phyloP scores from a whole-genome alignment of 2,888 invertebrate genomes.

The Galerucella pusilla region DNA sequence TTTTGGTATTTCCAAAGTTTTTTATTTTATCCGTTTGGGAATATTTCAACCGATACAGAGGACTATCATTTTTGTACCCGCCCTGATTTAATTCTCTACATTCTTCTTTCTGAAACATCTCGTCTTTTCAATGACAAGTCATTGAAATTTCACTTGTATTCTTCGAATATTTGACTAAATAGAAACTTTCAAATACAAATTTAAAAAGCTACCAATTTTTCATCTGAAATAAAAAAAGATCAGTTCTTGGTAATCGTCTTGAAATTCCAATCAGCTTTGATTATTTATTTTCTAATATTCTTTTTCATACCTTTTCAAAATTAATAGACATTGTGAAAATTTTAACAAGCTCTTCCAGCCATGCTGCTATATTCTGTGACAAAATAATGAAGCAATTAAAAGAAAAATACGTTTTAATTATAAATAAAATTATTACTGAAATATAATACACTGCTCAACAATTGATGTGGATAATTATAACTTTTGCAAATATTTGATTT shows the following conservation, averaged over 20 bases:
- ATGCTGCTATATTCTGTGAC: background rate
- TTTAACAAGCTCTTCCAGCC: background rate
- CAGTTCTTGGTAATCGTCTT: background rate
- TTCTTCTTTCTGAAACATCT: no score
- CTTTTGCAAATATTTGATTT: no score
- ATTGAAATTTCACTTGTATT: no score
- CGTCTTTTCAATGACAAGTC: no score
- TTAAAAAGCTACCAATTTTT: background rate
- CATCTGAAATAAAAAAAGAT: background rate
- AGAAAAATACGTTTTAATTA: background rate
- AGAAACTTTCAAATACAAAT: background rate
- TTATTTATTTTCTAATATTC: conserved; percentile 19
- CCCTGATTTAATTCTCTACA: no score
- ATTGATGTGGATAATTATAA: no score
- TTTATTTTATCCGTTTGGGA: no score
- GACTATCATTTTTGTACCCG: no score
- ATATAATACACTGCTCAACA: background rate
- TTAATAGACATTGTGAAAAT: conserved; percentile 7
- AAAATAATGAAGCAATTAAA: background rate
- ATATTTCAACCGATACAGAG: no score
- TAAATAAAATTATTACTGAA: background rate
- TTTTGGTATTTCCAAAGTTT: no score
- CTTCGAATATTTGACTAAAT: background rate
- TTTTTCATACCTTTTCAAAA: conserved; percentile 17
- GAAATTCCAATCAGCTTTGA: conserved; percentile 5